Evolutionary conservation across 2,888 invertebrate species (phyloP), one percentile per base, ranked within the genome.

Genomic region (Dynastes tityus): DNA sequence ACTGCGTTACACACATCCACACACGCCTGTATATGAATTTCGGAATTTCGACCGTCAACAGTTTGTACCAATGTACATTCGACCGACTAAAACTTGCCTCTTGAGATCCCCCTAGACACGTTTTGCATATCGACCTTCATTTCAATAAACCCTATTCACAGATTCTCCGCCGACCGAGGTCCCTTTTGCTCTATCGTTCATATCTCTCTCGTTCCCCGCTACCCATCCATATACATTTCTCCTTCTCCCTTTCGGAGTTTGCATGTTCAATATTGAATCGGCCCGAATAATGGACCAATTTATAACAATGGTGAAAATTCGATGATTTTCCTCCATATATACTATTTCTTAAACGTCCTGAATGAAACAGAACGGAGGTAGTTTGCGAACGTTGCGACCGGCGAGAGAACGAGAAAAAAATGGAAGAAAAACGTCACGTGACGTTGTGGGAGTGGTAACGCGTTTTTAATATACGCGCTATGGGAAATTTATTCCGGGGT

Each of bases 131-230:
- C 40, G 40, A 58, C 27, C 49, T 61, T 61, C 58, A 40, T 73
- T 73, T 73, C 73, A 73, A 53, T 73, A 73, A 73, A 73, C 61
- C 45, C 73, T 73, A 58, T 73, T 73, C 73, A 61, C 73, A 73
- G 73, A 73, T 40, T 61, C 73, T 74, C 29, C 45, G 13, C 51
- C 51, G 49, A 11, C 27, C 68, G 68, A 68, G 22, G 68, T 49
- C 5, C 61, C 16, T 55, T 58, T 22, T 49, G 27, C 51, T 51
- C 29, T 40, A 13, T 11, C 51, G 9, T 51, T 27, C 27, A 29
- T 63, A n/a, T 22, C 16, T 55, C 55, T 55, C 55, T 27, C 63
- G 13, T 32, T 63, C 13, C n/a, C 32, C 9, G 6, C 32, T 63
- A 32, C 2, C 32, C 4, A 22, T 8, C 5, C 29, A 4, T 29